phyloP scores from a whole-genome alignment of 2,797 vertebrate species.

The Psittacula derbiana region DNA sequence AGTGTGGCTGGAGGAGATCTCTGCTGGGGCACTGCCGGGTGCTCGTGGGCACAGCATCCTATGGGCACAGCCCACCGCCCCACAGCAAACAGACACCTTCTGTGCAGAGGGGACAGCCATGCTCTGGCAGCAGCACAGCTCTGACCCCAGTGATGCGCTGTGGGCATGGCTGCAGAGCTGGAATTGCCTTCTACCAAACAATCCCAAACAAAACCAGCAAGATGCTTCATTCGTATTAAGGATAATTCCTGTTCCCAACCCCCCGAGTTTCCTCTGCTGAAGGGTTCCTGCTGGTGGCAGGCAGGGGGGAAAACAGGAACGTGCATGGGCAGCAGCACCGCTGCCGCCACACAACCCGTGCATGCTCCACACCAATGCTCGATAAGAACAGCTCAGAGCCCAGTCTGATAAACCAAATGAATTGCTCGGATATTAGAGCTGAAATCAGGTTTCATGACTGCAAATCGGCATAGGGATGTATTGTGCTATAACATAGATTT shows the following conservation, averaged over 20 bases:
- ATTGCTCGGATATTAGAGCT: not conserved
- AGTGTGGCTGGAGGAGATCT: not conserved
- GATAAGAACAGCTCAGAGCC: not conserved
- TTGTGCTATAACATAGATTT: conserved; percentile 46
- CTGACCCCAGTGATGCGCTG: not conserved
- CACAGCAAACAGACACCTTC: accelerated
- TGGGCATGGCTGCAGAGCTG: not conserved
- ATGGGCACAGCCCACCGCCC: not conserved
- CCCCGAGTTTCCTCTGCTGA: accelerated
- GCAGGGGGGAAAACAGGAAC: not conserved
- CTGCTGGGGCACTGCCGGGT: not conserved
- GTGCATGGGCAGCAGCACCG: not conserved
- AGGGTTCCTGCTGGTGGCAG: not conserved
- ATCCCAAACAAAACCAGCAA: accelerated
- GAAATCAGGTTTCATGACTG: not conserved
- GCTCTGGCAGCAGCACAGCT: accelerated
- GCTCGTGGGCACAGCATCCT: accelerated
- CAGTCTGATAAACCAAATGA: conserved; percentile 10
- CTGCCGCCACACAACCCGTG: not conserved
- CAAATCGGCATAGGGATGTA: not conserved
- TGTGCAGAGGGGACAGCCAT: not conserved
- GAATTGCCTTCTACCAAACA: not conserved
- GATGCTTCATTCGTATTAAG: not conserved
- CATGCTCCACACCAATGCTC: not conserved
- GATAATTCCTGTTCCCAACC: not conserved